Conservation (phyloP, 1,140 invertebrate species). For the Melipona quadrifasciata region DNA sequence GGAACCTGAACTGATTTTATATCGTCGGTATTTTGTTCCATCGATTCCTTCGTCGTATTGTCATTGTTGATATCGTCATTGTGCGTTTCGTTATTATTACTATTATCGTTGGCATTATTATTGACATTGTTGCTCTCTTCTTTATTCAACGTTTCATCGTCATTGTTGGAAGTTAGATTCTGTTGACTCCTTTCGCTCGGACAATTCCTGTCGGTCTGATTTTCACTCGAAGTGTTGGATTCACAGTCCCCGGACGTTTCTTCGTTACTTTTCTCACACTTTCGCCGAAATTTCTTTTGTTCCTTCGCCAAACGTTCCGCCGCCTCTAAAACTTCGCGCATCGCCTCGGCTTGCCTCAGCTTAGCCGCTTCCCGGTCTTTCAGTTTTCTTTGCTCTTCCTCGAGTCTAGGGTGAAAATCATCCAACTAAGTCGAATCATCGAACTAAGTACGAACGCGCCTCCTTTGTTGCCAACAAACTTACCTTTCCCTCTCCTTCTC, state of each 20-base stretch:
- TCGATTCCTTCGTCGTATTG: slow-evolving; percentile 6
- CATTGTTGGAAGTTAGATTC: neutral
- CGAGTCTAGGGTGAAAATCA: slow-evolving; percentile 67
- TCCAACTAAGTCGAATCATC: neutral
- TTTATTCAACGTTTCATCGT: slow-evolving; percentile 16
- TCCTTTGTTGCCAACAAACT: neutral
- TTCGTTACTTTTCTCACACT: slow-evolving; percentile 79
- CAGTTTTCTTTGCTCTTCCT: slow-evolving; percentile 76
- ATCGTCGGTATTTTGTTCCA: slow-evolving; percentile 11
- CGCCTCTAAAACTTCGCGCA: slow-evolving; percentile 81
- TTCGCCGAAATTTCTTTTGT: slow-evolving; percentile 84
- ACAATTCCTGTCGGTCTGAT: neutral
- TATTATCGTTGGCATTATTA: neutral
- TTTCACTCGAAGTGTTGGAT: slow-evolving; percentile 8
- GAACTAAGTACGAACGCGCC: too few relatives aligned
- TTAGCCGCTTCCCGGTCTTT: slow-evolving; percentile 78
- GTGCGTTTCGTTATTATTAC: neutral
- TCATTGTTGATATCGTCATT: neutral
- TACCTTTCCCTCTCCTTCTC: slow-evolving; percentile 84
- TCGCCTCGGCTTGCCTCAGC: slow-evolving; percentile 68
- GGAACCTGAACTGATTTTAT: slow-evolving; percentile 66
- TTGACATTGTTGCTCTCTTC: neutral
- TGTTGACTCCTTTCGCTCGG: neutral
- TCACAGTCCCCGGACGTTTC: neutral
- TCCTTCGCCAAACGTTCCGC: slow-evolving; percentile 83